A percentile compares a stretch with the other conserved stretches of the same genome.
phyloP scores from a whole-genome alignment of 2,797 vertebrate species.

The Cephalopachus bancanus region DNA sequence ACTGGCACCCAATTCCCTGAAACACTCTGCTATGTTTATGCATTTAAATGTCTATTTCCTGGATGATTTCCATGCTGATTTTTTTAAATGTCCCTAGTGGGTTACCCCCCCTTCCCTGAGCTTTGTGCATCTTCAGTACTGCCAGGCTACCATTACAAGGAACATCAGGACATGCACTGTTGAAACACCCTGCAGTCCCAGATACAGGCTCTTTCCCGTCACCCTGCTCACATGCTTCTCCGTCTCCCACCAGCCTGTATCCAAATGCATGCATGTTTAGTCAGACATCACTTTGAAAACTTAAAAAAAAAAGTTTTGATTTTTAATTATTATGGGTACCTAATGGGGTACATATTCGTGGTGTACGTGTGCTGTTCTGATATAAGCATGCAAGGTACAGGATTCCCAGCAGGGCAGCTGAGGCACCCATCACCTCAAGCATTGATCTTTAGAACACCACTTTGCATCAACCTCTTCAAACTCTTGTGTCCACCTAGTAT shows the following conservation, averaged over 20 bases:
- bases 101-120: slow-evolving; percentile 8
- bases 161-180: not conserved
- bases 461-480: not conserved
- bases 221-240: not conserved
- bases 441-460: not conserved
- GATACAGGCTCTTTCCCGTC: not conserved
- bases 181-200: not conserved
- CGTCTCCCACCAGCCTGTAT: not conserved
- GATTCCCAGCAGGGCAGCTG: no score
- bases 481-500: not conserved
- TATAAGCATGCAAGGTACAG: no score
- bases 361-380: no score
- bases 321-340: no score
- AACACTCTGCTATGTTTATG: not conserved
- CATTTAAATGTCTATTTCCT: slow-evolving; percentile 59
- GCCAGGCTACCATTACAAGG: not conserved
- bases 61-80: not conserved
- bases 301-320: no score
- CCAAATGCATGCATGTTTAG: not conserved
- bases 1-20: not conserved
- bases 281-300: no score
- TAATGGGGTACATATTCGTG: no score
- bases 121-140: slow-evolving; percentile 7
- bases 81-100: slow-evolving; percentile 35
- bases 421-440: no score